These are phyloP conservation scores for Zaprionus lachaisei DNA, from an alignment of 1,140 invertebrate genomes.

Conservation along the genomic window DNA sequence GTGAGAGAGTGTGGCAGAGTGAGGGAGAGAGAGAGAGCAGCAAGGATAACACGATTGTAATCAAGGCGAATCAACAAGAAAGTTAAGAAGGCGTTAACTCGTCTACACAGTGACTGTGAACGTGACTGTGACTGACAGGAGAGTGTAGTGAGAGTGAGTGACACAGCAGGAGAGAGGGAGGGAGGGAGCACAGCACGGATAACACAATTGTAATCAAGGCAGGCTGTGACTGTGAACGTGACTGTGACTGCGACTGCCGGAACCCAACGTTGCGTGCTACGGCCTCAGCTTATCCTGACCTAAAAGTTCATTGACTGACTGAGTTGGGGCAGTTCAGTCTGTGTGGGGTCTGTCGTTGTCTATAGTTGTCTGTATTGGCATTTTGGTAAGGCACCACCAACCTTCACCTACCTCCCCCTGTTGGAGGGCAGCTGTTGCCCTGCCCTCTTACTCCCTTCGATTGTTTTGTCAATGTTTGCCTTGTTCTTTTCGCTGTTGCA, in stretches of 20 bases:
- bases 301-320: constrained; percentile 77
- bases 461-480: constrained; percentile 74
- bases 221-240: constrained; percentile 14
- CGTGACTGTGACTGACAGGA: not conserved
- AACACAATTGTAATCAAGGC: too few species aligned
- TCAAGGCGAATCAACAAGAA: constrained; percentile 12
- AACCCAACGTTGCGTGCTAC: constrained; percentile 52
- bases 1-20: not conserved
- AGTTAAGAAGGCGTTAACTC: constrained; percentile 21
- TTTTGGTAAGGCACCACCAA: constrained; percentile 32
- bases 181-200: too few species aligned
- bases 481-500: constrained; percentile 18
- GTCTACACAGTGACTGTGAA: not conserved
- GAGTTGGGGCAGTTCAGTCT: constrained; percentile 47
- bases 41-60: constrained; percentile 7
- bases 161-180: too few species aligned
- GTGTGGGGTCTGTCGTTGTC: constrained; percentile 23
- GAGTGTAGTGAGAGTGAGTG: too few species aligned
- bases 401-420: not conserved
- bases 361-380: constrained; percentile 54
- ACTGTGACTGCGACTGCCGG: constrained; percentile 7
- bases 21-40: not conserved
- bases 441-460: constrained; percentile 27
- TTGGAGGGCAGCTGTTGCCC: constrained; percentile 57
- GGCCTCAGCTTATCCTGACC: constrained; percentile 46